Base-by-base conservation (phyloP, 1,140 invertebrate species). In the Pollicipes pollicipes region DNA sequence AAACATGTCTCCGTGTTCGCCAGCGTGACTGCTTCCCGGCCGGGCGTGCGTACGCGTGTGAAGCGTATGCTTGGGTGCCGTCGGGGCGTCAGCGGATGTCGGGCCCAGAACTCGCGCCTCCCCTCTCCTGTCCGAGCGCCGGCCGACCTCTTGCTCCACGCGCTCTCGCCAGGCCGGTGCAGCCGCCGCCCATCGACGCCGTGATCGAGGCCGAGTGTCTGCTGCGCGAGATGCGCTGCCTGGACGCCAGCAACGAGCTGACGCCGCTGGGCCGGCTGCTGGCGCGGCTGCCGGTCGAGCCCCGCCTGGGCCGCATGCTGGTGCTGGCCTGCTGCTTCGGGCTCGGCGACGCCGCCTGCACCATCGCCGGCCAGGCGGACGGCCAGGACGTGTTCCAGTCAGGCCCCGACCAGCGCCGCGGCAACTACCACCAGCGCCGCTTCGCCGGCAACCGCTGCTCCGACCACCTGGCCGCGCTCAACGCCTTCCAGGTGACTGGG, bases 391-490 rank as follows among this genome's bases (percentile, higher is more conserved):
- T 72, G 77, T 74, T 75, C 75, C 32, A 78, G 75, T 27, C 76
- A 77, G 82, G 81, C 75, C 76, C 27, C 1, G 45, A 13, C 13
- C 45, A 58, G 45, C 83, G 76, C 32, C 81, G 90, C 63, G 79
- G 96, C 28, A 86, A 86, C 1, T 83, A 84, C 37, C 87, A 90
- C 72, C 93, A 97, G 77, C 85, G 88, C 35, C 86, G 86, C 28
- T 87, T 98, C 72, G 88, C 90, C 26, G 95, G 94, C 0, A 86
- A 86, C 70, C 83, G 93, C 67, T 90, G 85, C 76, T 97, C 93
- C 28, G 97, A 98, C 81, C 95, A 98, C 78, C 87, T 98, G 26
- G 94, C 95, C 16, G 88, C 97, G 85, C 82, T 98, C 13, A 93
- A 93, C 75, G 95, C 92, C 28, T 95, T 94, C 77, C 86, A 92